Conservation (phyloP, 2,797 vertebrate genomes). For the Myotis vivesi region DNA sequence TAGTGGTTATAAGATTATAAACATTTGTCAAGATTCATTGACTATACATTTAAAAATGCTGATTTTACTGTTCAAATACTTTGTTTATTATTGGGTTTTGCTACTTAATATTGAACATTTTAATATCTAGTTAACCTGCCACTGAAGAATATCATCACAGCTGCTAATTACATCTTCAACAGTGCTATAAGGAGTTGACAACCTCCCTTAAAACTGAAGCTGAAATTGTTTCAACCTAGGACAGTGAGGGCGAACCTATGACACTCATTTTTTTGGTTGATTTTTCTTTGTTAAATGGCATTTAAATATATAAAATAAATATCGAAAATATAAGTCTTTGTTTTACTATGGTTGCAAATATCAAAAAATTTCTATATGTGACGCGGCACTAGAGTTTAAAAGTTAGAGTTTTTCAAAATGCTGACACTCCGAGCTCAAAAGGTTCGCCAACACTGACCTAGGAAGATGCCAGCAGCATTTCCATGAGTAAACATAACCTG, state of each 20-base stretch:
- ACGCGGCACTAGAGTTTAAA: too few species aligned
- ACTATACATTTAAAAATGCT: background rate
- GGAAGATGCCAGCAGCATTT: background rate
- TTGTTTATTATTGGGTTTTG: background rate
- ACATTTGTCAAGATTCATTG: background rate
- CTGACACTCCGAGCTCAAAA: too few species aligned
- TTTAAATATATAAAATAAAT: too few species aligned
- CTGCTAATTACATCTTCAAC: background rate
- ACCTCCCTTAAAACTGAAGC: background rate
- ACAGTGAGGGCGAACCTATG: background rate
- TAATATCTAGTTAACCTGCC: background rate
- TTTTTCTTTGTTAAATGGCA: too few species aligned
- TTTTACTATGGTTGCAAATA: too few species aligned
- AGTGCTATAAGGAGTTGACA: background rate
- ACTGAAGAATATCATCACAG: background rate
- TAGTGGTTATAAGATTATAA: background rate
- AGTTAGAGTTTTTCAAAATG: too few species aligned
- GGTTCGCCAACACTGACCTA: background rate
- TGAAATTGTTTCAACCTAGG: background rate
- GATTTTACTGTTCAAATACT: background rate
- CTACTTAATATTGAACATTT: background rate
- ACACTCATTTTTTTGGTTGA: too few species aligned
- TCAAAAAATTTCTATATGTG: too few species aligned
- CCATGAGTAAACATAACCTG: background rate
- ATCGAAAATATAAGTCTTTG: too few species aligned